Evolutionary conservation across 2,888 invertebrate genomes (phyloP).

Genomic region (Drosophila aldrichi): DNA sequence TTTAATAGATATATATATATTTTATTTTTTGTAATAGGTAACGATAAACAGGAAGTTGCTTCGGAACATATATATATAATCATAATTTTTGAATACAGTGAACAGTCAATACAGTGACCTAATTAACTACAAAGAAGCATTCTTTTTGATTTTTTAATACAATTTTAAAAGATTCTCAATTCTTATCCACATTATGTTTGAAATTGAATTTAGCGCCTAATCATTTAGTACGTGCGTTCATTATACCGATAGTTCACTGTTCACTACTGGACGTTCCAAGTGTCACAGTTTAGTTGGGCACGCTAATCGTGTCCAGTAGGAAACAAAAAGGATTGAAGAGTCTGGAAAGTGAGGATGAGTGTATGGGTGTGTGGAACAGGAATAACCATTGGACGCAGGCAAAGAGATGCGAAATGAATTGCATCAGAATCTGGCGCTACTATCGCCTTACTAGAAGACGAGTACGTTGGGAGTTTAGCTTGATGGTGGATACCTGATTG

Average conservation of each 20-base stretch:
- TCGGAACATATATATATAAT: slow-evolving; percentile 9
- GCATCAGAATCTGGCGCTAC: slow-evolving; percentile 29
- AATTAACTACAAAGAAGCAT: not conserved
- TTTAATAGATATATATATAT: not conserved
- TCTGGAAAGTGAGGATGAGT: slow-evolving; percentile 6
- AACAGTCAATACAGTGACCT: slow-evolving; percentile 21
- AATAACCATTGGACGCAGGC: slow-evolving; percentile 47
- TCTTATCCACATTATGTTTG: not conserved
- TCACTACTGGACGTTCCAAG: slow-evolving; percentile 11
- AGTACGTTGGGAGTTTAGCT: slow-evolving; percentile 44
- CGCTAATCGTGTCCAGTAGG: slow-evolving; percentile 32
- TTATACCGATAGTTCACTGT: slow-evolving; percentile 34
- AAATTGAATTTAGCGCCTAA: not conserved
- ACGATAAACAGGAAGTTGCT: not conserved
- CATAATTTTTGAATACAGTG: slow-evolving; percentile 8
- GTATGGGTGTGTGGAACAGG: slow-evolving; percentile 19
- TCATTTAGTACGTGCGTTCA: not conserved
- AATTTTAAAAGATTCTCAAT: not conserved
- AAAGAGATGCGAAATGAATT: slow-evolving; percentile 32
- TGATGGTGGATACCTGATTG: slow-evolving; percentile 84
- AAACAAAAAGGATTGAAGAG: slow-evolving; percentile 14
- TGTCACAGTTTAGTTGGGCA: slow-evolving; percentile 13
- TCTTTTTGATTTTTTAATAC: not conserved
- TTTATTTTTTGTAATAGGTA: slow-evolving; percentile 12
- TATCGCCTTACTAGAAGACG: slow-evolving; percentile 27